Conservation (phyloP, 23 tunicate species). For the Ascidia mentula region DNA sequence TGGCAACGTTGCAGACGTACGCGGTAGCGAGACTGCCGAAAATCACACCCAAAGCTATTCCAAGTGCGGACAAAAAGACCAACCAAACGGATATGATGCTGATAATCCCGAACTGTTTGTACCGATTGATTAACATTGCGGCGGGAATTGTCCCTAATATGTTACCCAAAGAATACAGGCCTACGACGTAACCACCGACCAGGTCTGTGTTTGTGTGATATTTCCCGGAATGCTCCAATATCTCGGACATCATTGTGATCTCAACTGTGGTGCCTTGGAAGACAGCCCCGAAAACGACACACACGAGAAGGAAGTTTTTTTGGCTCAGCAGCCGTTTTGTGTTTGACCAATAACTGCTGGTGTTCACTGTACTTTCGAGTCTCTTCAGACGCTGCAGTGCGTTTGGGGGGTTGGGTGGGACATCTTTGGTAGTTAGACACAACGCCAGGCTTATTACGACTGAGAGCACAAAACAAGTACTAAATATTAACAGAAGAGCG, state of each 20-base stretch:
- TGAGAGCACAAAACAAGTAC: background rate
- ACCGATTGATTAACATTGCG: background rate
- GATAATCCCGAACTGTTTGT: background rate
- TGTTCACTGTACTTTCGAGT: background rate
- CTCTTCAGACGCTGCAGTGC: background rate
- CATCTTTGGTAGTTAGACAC: background rate
- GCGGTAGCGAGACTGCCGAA: background rate
- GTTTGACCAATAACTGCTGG: background rate
- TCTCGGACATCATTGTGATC: background rate
- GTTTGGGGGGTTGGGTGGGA: conserved; percentile 18
- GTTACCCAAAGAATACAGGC: background rate
- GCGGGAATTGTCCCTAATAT: background rate
- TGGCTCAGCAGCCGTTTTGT: background rate
- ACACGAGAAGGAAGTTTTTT: background rate
- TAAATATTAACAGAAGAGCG: background rate
- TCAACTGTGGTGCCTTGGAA: background rate
- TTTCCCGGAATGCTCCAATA: background rate
- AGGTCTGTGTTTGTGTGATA: background rate
- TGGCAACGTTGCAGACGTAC: background rate
- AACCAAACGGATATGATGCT: background rate
- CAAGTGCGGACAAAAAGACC: background rate
- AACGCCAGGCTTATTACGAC: background rate
- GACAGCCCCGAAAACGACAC: background rate
- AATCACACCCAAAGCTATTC: background rate
- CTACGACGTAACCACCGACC: background rate